Conservation (phyloP, 2,113 vertebrate genomes). For the Shinisaurus crocodilurus region DNA sequence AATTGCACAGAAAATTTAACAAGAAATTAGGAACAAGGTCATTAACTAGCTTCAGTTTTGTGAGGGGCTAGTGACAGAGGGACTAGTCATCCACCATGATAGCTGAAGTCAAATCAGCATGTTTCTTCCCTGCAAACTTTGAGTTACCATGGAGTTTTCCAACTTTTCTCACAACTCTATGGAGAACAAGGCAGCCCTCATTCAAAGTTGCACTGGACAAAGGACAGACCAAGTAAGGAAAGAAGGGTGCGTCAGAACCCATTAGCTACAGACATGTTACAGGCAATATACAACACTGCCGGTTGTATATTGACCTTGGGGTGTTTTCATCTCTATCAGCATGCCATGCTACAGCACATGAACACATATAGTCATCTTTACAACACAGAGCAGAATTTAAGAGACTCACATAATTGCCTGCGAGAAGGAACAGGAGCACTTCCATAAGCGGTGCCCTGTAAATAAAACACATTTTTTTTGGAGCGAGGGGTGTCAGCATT, state of each 20-base stretch:
- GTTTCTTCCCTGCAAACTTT: constrained; percentile 74
- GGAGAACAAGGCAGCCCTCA: constrained; percentile 27
- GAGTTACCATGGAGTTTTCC: constrained; percentile 60
- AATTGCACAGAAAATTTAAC: constrained; percentile 21
- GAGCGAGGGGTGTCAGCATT: constrained; percentile 77
- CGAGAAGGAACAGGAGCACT: constrained; percentile 84
- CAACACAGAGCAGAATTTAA: constrained; percentile 81
- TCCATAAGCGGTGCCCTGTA: constrained; percentile 84
- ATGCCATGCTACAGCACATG: constrained; percentile 86
- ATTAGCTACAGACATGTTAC: constrained; percentile 65
- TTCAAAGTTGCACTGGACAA: constrained; percentile 60
- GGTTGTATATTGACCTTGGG: constrained; percentile 80
- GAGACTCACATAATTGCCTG: constrained; percentile 87
- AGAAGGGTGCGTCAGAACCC: constrained; percentile 65
- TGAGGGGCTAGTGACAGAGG: neutral
- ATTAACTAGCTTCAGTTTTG: neutral
- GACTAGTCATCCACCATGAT: neutral
- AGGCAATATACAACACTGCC: constrained; percentile 78
- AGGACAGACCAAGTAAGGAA: constrained; percentile 65
- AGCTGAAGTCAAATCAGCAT: constrained; percentile 8
- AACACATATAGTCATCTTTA: constrained; percentile 78
- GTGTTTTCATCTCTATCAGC: constrained; percentile 70
- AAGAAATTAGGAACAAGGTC: constrained; percentile 13
- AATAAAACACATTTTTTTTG: constrained; percentile 84
- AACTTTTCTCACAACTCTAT: constrained; percentile 30